Base-by-base conservation (phyloP, 2,113 vertebrate species). In the Macquaria ambigua region DNA sequence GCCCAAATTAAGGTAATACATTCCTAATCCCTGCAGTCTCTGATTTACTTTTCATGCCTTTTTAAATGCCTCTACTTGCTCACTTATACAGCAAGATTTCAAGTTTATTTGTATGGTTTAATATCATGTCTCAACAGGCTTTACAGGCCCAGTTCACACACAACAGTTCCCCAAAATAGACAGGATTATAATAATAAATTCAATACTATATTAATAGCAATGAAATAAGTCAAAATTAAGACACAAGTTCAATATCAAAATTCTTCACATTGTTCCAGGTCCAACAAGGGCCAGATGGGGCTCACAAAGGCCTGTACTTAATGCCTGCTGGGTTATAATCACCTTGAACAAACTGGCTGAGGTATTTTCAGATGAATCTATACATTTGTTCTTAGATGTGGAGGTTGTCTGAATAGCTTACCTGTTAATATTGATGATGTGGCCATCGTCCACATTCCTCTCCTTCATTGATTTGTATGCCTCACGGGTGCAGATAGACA, bases 401-500 rank as follows among this genome's bases (percentile, higher is more conserved):
- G 31, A 46, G 15, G 25, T 1, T 23, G 37, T 25, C 67, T 39
- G 3, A 20, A 23, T 21, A 31, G 16, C 25, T 23, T 85, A 99
- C 98, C 98, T 98, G 95, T 97, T 99, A 91, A 99, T 99, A 90
- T 99, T 98, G 91, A 99, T 99, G 74, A 99, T 98, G 82, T 99
- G 98, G 21, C 98, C 98, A 0, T 99, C 98, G 0, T 99, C 97
- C 7, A 99, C 95, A 31, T 95, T 96, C 28, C 98, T 95, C 93
- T 99, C 98, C 88, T 96, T 97, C 98, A 99, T 99, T 63, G 98
- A 99, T 93, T 97, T 97, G 90, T 97, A 99, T 4, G 97, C 97
- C 90, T 99, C 98, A 0, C 97, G 95, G 0, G 98, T 98, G 76
- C 98, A 99, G 95, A 99, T 99, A 84, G 97, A 97, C 89, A 99